Conservation (phyloP, 2,113 vertebrate species). For the Prunella fulvescens region DNA sequence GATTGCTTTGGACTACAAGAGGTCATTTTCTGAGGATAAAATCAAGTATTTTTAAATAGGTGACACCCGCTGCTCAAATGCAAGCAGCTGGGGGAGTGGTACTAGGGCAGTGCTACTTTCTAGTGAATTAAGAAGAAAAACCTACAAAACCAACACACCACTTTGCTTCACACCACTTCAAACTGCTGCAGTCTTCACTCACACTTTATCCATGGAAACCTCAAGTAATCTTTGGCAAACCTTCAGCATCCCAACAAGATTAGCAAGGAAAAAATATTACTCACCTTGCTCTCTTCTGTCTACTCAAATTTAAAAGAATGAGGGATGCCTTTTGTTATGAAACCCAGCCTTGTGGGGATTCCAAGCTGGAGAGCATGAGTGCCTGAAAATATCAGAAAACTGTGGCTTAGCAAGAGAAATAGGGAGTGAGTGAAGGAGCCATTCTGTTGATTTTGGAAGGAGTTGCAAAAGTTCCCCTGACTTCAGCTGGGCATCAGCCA, state of each 20-base stretch:
- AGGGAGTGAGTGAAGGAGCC: neutral
- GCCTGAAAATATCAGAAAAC: slow-evolving; percentile 13
- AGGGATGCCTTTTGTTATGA: neutral
- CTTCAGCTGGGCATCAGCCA: slow-evolving; percentile 9
- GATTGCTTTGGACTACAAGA: neutral
- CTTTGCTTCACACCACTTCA: neutral
- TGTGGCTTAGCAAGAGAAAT: slow-evolving; percentile 2
- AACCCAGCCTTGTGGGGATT: neutral
- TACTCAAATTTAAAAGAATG: neutral
- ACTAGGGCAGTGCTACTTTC: neutral
- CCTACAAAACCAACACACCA: neutral
- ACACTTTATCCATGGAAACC: neutral
- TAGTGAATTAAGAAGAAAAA: neutral
- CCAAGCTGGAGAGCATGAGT: neutral
- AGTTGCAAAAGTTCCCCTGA: slow-evolving; percentile 18
- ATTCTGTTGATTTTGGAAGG: slow-evolving; percentile 35
- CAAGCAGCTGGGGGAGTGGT: neutral
- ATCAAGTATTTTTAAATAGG: neutral
- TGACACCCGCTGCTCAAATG: neutral
- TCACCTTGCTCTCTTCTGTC: neutral
- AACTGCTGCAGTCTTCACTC: neutral
- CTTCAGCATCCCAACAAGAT: neutral
- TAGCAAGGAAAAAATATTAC: neutral
- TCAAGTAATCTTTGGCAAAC: neutral
- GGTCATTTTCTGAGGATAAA: neutral